phyloP scores from a whole-genome alignment of 1,140 invertebrate species.

The Drosophila bipectinata region DNA sequence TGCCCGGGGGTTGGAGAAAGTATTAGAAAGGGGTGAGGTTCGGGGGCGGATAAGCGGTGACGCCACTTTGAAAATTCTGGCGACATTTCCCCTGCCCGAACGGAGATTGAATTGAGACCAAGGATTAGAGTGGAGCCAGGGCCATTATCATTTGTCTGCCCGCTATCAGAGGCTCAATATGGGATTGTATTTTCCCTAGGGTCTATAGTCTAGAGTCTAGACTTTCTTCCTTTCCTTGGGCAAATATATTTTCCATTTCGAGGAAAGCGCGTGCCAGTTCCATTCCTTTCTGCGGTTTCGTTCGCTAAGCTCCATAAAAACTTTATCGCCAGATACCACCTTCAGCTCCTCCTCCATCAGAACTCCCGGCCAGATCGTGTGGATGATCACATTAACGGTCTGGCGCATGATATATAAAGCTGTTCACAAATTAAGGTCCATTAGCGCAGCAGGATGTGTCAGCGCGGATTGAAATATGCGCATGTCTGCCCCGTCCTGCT shows the following conservation, averaged over 20 bases:
- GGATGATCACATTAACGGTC: slow-evolving; percentile 81
- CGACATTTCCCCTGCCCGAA: slow-evolving; percentile 52
- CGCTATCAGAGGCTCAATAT: slow-evolving; percentile 54
- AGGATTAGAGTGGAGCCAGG: slow-evolving; percentile 74
- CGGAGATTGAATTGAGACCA: slow-evolving; percentile 16
- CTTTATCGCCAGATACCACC: slow-evolving; percentile 55
- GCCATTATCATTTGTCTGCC: slow-evolving; percentile 79
- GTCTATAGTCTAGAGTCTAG: not conserved
- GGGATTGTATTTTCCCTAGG: slow-evolving; percentile 4
- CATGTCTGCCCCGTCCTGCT: slow-evolving; percentile 51
- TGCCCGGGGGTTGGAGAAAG: slow-evolving; percentile 31
- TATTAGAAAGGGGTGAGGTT: slow-evolving; percentile 22
- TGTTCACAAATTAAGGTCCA: slow-evolving; percentile 83
- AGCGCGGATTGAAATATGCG: slow-evolving; percentile 80
- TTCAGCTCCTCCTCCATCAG: not conserved
- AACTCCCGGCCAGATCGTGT: slow-evolving; percentile 59
- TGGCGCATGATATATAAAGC: slow-evolving; percentile 80
- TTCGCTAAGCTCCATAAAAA: slow-evolving; percentile 73
- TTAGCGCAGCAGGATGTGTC: slow-evolving; percentile 82
- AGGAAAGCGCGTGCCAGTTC: slow-evolving; percentile 69
- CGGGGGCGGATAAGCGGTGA: slow-evolving; percentile 47
- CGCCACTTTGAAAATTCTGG: slow-evolving; percentile 72
- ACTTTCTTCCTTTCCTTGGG: slow-evolving; percentile 10
- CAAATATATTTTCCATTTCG: slow-evolving; percentile 50
- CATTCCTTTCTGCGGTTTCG: slow-evolving; percentile 47